phyloP scores from a whole-genome alignment of 2,113 vertebrate genomes.

The Dicrurus megarhynchus region DNA sequence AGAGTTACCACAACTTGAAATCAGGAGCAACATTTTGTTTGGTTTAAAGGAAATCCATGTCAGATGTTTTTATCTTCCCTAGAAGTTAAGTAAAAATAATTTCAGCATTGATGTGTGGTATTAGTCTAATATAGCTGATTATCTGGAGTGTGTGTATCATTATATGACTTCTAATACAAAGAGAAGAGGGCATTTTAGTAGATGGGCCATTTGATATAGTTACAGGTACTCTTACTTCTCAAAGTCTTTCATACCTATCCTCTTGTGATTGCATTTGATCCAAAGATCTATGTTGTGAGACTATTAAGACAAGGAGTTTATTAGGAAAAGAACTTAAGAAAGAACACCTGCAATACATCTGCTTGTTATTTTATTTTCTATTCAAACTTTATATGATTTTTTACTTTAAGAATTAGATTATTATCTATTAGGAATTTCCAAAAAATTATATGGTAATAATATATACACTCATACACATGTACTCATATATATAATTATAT shows the following conservation, averaged over 20 bases:
- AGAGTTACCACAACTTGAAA: not conserved
- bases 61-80: not conserved
- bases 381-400: not conserved
- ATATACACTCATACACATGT: not conserved
- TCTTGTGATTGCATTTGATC: not conserved
- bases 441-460: not conserved
- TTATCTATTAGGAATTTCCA: not conserved
- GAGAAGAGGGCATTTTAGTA: not conserved
- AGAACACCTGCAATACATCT: accelerated
- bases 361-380: not conserved
- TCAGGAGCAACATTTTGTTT: not conserved
- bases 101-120: not conserved
- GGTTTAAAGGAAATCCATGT: not conserved
- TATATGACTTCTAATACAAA: not conserved
- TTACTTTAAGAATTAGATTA: not conserved
- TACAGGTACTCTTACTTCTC: not conserved
- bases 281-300: not conserved
- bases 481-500: not conserved
- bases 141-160: not conserved
- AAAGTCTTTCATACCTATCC: not conserved
- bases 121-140: not conserved
- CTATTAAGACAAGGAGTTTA: not conserved
- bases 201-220: not conserved
- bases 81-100: not conserved
- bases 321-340: not conserved